Conservation (phyloP, 2,888 invertebrate genomes). For the Eupithecia vulgata region DNA sequence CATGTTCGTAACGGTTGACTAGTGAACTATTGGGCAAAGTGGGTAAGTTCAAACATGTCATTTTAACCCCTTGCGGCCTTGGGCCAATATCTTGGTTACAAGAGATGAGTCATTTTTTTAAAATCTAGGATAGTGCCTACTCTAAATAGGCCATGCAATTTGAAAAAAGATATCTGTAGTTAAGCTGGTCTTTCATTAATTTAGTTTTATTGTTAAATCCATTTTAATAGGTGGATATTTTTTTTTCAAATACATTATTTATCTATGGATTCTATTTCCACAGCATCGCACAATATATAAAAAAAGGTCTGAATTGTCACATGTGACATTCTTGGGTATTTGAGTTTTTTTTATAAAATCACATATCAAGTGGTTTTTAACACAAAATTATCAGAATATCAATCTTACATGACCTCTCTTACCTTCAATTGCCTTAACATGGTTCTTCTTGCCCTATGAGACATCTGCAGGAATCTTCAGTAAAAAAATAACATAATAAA, state of each 20-base stretch:
- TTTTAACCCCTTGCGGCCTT: neutral
- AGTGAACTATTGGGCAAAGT: neutral
- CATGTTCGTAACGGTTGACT: neutral
- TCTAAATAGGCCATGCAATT: neutral
- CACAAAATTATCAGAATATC: neutral
- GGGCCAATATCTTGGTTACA: neutral
- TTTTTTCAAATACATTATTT: neutral
- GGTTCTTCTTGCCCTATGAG: constrained; percentile 74
- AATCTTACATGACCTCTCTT: constrained; percentile 40
- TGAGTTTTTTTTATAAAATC: neutral
- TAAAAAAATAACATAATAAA: constrained; percentile 54
- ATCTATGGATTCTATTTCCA: too few species aligned
- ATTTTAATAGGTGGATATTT: neutral
- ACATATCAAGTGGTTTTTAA: neutral
- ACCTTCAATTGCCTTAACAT: constrained; percentile 80
- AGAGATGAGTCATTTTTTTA: neutral
- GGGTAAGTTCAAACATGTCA: neutral
- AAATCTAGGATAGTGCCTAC: neutral
- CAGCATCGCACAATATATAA: too few species aligned
- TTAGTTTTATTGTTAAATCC: too few species aligned
- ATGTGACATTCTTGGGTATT: neutral
- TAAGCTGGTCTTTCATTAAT: neutral
- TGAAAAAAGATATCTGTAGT: neutral
- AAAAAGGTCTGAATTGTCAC: too few species aligned
- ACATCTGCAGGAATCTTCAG: constrained; percentile 70